These are phyloP conservation scores for Neostethus bicornis DNA, from an alignment of 2,797 vertebrate species.

Conservation along the genomic window DNA sequence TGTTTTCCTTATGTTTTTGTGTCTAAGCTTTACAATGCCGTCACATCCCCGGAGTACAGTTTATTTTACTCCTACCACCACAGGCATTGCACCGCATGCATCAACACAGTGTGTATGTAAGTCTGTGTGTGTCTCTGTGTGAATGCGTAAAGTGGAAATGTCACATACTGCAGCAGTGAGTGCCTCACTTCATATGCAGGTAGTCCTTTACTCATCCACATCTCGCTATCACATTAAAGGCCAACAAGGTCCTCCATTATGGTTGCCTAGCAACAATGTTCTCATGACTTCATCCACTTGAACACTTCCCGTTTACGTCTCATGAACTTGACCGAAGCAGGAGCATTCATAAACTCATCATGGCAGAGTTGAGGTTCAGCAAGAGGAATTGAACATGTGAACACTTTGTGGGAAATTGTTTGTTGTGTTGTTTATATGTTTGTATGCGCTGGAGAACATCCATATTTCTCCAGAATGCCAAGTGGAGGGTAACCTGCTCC, in stretches of 20 bases:
- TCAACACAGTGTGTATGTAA: neutral
- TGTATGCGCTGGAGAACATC: no score
- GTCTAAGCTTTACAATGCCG: no score
- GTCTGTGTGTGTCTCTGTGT: neutral
- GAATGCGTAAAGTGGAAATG: neutral
- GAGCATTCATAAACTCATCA: slow-evolving; percentile 3
- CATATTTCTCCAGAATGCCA: neutral
- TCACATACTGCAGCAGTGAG: neutral
- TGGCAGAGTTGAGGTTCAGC: slow-evolving; percentile 26
- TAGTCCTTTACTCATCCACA: slow-evolving; percentile 23
- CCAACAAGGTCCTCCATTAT: slow-evolving; percentile 34
- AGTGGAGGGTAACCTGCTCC: neutral
- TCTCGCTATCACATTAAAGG: slow-evolving; percentile 23
- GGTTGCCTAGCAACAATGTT: slow-evolving; percentile 48
- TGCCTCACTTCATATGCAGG: slow-evolving; percentile 7
- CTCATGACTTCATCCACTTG: slow-evolving; percentile 23
- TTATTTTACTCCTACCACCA: neutral
- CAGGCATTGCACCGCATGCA: neutral
- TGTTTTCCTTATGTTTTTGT: neutral
- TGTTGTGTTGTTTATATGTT: neutral
- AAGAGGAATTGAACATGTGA: neutral
- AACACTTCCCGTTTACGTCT: slow-evolving; percentile 24
- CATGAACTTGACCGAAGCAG: slow-evolving; percentile 18
- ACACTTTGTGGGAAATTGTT: neutral
- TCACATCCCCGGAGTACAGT: neutral